Conservation (phyloP, 2,113 vertebrate genomes). For the Nansenia antarctica region DNA sequence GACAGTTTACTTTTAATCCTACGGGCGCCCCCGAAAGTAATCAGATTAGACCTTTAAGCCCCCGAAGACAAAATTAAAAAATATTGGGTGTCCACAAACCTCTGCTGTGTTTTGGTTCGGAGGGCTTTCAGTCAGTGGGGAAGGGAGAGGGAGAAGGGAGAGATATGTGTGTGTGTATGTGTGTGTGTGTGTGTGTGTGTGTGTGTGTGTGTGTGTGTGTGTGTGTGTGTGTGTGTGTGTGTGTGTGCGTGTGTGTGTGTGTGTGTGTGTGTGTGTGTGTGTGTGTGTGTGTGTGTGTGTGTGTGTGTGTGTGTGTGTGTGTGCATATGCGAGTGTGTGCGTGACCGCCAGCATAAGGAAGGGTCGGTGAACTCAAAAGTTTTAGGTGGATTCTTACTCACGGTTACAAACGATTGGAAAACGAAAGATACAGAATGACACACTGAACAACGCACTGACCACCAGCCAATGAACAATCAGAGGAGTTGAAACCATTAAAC, state of each 20-base stretch:
- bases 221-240: no score
- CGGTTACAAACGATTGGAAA: no score
- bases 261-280: conserved; percentile 20
- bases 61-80: conserved; percentile 42
- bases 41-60: conserved; percentile 56
- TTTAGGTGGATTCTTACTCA: no score
- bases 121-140: not conserved
- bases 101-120: conserved; percentile 32
- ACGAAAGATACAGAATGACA: no score
- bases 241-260: conserved; percentile 5
- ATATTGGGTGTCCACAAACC: conserved; percentile 31
- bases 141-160: not conserved
- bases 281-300: conserved; percentile 16
- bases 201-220: no score
- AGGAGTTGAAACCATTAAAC: no score
- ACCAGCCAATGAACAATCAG: no score
- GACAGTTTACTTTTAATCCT: conserved; percentile 56
- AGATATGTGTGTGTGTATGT: not conserved
- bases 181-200: not conserved
- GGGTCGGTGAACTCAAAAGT: no score
- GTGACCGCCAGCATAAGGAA: not conserved
- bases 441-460: no score
- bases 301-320: conserved; percentile 24
- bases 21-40: conserved; percentile 45
- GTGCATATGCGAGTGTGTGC: conserved; percentile 2